A percentile compares a stretch with the other conserved stretches of the same genome.
These are phyloP conservation scores for Betta splendens DNA, from an alignment of 2,797 vertebrate species.

Conservation along the genomic window DNA sequence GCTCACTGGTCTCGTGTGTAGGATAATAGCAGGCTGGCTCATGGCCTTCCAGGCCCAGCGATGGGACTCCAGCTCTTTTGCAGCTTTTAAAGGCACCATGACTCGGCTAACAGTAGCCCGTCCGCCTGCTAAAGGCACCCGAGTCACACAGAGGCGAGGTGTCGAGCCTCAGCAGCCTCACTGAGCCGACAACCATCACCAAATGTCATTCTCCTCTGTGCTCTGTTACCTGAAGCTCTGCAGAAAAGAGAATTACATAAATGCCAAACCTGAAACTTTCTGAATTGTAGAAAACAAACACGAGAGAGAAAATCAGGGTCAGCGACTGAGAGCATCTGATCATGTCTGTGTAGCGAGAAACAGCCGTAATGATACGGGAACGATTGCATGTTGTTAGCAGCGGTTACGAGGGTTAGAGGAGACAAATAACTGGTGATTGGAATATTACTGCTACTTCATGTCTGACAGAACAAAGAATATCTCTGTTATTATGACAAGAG, in stretches of 20 bases:
- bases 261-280: slow-evolving; percentile 21
- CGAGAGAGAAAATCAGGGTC: background rate
- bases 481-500: background rate
- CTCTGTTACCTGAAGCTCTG: slow-evolving; percentile 4
- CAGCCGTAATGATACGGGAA: background rate
- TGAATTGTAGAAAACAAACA: slow-evolving; percentile 33
- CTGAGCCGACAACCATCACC: slow-evolving; percentile 29
- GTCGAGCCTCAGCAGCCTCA: too few species aligned
- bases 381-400: background rate
- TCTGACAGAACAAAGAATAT: background rate
- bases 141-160: too few species aligned
- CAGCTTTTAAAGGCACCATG: slow-evolving; percentile 21
- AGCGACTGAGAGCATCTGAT: background rate
- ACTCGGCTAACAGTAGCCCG: slow-evolving; percentile 27
- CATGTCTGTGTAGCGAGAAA: background rate
- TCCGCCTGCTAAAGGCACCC: slow-evolving; percentile 39
- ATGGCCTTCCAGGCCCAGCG: slow-evolving; percentile 37
- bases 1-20: slow-evolving; percentile 36
- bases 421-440: background rate
- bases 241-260: slow-evolving; percentile 21
- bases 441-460: background rate
- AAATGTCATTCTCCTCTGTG: slow-evolving; percentile 2
- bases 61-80: slow-evolving; percentile 51
- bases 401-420: background rate
- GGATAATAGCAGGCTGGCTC: slow-evolving; percentile 46